Percentiles rank a stretch among this genome's conserved stretches.
These are phyloP conservation scores for Paralichthys olivaceus DNA, from an alignment of 2,113 vertebrate species.

Conservation along the genomic window DNA sequence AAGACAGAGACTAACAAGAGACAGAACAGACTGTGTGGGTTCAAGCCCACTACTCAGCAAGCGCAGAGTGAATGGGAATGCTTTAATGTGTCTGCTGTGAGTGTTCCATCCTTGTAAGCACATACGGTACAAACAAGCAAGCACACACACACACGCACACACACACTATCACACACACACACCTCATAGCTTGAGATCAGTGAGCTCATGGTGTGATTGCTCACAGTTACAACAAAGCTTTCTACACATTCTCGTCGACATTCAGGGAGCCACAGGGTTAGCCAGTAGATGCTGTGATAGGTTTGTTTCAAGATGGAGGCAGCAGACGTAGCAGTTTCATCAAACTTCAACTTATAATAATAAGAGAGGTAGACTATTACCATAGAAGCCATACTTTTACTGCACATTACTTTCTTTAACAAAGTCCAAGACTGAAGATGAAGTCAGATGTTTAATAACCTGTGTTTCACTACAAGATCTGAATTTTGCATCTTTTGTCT, in stretches of 20 bases:
- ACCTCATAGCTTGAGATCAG: slow-evolving; percentile 18
- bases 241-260: slow-evolving; percentile 27
- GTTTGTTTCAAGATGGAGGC: slow-evolving; percentile 41
- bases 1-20: slow-evolving; percentile 74
- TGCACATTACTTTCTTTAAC: slow-evolving; percentile 26
- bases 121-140: slow-evolving; percentile 5
- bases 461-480: slow-evolving; percentile 25
- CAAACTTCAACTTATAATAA: slow-evolving; percentile 29
- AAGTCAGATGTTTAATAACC: background rate
- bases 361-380: slow-evolving; percentile 33
- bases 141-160: slow-evolving; percentile 14
- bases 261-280: slow-evolving; percentile 65
- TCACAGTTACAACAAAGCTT: slow-evolving; percentile 16
- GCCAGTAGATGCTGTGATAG: slow-evolving; percentile 49
- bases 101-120: slow-evolving; percentile 41
- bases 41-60: slow-evolving; percentile 43
- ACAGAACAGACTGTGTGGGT: slow-evolving; percentile 65
- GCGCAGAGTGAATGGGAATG: slow-evolving; percentile 50
- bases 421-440: slow-evolving; percentile 20
- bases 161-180: background rate
- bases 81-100: slow-evolving; percentile 65
- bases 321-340: slow-evolving; percentile 30
- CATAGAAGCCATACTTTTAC: slow-evolving; percentile 55
- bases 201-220: slow-evolving; percentile 3
- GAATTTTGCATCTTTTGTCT: slow-evolving; percentile 15